Percentiles rank a stretch among this genome's conserved stretches.
Evolutionary conservation across 1,140 invertebrate genomes (phyloP).

Genomic region (Parapsyche elsis): DNA sequence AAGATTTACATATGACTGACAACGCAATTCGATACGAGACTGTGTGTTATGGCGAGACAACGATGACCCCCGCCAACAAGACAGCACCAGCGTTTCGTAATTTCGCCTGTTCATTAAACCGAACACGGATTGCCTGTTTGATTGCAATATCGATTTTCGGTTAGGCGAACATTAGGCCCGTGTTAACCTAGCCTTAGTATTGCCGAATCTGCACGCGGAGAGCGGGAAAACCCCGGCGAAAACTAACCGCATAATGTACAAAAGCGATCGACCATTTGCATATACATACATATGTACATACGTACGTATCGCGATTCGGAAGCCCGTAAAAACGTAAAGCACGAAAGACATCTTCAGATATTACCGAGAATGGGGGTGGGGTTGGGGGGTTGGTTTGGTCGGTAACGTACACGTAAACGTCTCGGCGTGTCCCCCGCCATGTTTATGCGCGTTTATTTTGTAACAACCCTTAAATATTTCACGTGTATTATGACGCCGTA

Average conservation of each 20-base stretch:
- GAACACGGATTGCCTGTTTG: conserved; percentile 18
- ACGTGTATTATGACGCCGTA: conserved; percentile 52
- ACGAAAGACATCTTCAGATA: conserved; percentile 30
- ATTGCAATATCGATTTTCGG: conserved; percentile 7
- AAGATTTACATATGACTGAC: too few species aligned
- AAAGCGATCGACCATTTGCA: too few species aligned
- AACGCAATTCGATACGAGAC: too few species aligned
- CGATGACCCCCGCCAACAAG: neutral
- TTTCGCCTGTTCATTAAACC: conserved; percentile 22
- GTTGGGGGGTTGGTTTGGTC: neutral
- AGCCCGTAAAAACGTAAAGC: neutral
- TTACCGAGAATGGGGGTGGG: neutral
- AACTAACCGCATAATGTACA: too few species aligned
- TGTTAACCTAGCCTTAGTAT: too few species aligned
- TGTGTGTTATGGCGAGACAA: too few species aligned
- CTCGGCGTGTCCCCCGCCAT: conserved; percentile 4
- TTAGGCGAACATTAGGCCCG: neutral
- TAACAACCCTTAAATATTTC: conserved; percentile 56
- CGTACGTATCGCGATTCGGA: neutral
- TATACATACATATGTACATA: conserved; percentile 10
- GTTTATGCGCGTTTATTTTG: conserved; percentile 51
- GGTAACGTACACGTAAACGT: conserved; percentile 5
- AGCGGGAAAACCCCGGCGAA: too few species aligned
- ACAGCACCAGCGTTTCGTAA: neutral
- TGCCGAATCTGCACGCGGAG: too few species aligned